phyloP scores from a whole-genome alignment of 2,888 invertebrate genomes.

The Geophilus truncorum region DNA sequence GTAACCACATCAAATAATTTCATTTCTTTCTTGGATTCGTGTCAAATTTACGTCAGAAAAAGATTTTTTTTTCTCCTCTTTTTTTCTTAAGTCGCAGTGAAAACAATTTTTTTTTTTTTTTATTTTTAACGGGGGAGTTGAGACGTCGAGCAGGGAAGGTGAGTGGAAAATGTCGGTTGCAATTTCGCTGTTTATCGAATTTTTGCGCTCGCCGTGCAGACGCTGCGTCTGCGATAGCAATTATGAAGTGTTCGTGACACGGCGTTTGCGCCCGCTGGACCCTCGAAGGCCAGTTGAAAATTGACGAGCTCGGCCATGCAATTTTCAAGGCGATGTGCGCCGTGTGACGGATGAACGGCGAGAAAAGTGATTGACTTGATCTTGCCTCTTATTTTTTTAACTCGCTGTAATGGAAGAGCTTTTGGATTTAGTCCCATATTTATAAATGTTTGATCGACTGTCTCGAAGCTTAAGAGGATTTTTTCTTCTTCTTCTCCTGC shows the following conservation, averaged over 20 bases:
- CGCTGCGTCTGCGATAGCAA: background rate
- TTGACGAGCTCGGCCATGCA: background rate
- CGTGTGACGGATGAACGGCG: background rate
- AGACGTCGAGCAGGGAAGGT: too few relatives aligned
- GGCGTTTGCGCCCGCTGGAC: slow-evolving; percentile 1
- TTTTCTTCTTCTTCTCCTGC: too few relatives aligned
- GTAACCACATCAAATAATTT: background rate
- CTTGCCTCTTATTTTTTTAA: background rate
- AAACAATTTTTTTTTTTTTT: background rate
- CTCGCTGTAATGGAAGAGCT: background rate
- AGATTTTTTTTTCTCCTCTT: background rate
- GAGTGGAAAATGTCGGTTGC: background rate
- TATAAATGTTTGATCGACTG: slow-evolving; percentile 5
- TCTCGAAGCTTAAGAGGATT: background rate
- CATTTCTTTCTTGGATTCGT: background rate
- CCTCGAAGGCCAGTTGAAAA: background rate
- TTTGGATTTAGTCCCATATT: background rate
- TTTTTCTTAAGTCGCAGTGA: too few relatives aligned
- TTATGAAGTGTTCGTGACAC: background rate
- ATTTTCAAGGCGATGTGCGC: background rate
- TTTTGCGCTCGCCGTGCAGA: background rate
- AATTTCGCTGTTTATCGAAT: background rate
- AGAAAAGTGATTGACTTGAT: background rate
- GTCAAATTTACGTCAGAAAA: background rate
- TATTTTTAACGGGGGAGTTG: background rate